Evolutionary conservation across 1,140 invertebrate species (phyloP), one percentile per base, ranked within the genome.

Genomic region (Pseudobourletiella spinata): DNA sequence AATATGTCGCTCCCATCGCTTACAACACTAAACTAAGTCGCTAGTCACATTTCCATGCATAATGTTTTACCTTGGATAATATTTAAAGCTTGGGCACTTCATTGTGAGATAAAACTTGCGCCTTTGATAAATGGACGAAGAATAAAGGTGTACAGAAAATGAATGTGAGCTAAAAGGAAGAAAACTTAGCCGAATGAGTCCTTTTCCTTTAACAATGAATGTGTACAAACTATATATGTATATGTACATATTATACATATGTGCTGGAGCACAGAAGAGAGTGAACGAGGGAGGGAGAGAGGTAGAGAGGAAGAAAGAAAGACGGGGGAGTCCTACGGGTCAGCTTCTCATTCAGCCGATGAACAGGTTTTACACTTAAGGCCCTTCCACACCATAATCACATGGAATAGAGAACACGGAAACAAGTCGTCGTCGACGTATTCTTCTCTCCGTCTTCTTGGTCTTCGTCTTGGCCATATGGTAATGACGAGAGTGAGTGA

Each of bases 31-130:
- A 61, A 57, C 43, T 32, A 62, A 62, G 48, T 62, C 52, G 54
- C 60, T 62, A 62, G 60, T 62, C 60, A 62, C 60, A 50, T 62
- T 57, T 57, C 46, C 52, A 62, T 62, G 60, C 54, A 57, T 62
- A 62, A 55, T 61, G 51, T 32, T 61, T 44, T 61, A 61, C 50
- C 52, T 61, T 61, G 30, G 50, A 52, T 60, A 32, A 59, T 59
- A 29, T 52, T 39, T 60, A 60, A 61, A 61, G 59, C 59, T 61
- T 61, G 51, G 50, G 59, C 51, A 61, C 59, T 61, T 50, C 50
- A 61, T 56, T 61, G 48, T 61, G 43, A 50, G 50, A 55, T 32
- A 51, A 32, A 60, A 39, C n/a, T 48, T 52, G 50, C 50, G 50
- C 57, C 57, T 59, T 59, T 59, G 42, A 59, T 52, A 61, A 46